phyloP scores from a whole-genome alignment of 2,888 invertebrate genomes.

The Augochlorella aurata region DNA sequence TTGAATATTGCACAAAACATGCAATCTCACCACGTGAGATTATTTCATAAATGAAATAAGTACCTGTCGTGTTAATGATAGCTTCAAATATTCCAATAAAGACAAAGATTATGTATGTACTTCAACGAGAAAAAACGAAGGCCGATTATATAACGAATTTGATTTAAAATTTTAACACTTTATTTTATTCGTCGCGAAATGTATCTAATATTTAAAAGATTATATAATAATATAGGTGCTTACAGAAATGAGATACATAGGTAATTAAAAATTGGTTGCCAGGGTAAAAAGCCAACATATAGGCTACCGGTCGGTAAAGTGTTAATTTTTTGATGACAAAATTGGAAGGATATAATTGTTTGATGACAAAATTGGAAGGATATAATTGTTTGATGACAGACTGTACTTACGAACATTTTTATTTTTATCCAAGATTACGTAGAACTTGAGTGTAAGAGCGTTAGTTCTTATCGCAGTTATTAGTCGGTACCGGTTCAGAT shows the following conservation, averaged over 20 bases:
- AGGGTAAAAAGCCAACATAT: too few species aligned
- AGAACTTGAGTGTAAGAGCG: neutral
- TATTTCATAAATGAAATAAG: neutral
- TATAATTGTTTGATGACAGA: neutral
- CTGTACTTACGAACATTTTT: neutral
- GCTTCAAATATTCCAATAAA: neutral
- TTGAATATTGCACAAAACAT: neutral
- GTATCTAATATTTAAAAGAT: too few species aligned
- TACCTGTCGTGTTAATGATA: neutral
- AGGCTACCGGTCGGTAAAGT: too few species aligned
- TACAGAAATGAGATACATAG: too few species aligned
- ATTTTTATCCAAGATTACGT: neutral
- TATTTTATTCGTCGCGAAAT: too few species aligned
- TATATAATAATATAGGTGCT: too few species aligned
- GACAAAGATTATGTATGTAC: neutral
- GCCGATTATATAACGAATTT: neutral
- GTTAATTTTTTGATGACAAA: too few species aligned
- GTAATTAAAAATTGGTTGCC: too few species aligned
- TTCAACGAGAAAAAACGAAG: neutral
- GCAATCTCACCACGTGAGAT: neutral
- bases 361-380: neutral
- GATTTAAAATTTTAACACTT: too few species aligned
- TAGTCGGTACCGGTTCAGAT: neutral
- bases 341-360: neutral
- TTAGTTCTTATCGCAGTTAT: neutral